phyloP scores from a whole-genome alignment of 1,140 invertebrate species.

The Nymphalis io region DNA sequence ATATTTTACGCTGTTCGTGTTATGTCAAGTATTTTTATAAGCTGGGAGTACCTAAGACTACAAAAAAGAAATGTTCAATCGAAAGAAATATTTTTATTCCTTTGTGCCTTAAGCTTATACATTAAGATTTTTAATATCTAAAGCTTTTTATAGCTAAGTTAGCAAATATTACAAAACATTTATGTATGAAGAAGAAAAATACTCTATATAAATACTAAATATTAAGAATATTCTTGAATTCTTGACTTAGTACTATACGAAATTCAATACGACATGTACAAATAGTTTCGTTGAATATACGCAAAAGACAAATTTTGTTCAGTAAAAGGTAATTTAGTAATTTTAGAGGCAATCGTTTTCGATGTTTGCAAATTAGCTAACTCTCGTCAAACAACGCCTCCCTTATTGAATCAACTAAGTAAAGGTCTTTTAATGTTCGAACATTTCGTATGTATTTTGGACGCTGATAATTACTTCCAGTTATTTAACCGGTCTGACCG shows the following conservation, averaged over 20 bases:
- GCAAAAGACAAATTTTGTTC: not conserved
- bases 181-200: not conserved
- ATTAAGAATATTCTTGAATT: too few relatives aligned
- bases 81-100: not conserved
- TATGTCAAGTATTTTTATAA: not conserved
- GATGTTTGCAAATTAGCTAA: not conserved
- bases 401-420: not conserved
- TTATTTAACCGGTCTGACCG: conserved; percentile 11
- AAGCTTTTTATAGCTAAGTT: not conserved
- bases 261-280: too few relatives aligned
- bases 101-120: not conserved
- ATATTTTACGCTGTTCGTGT: too few relatives aligned
- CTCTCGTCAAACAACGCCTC: not conserved
- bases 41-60: not conserved
- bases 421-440: not conserved
- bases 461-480: conserved; percentile 10
- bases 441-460: conserved; percentile 5
- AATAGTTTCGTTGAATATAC: too few relatives aligned
- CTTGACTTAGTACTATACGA: too few relatives aligned
- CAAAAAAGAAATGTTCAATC: not conserved
- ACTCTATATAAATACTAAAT: too few relatives aligned
- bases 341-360: not conserved
- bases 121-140: not conserved
- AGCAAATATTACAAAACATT: not conserved
- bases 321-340: not conserved